phyloP scores from a whole-genome alignment of 2,113 vertebrate genomes.

The Chamaea fasciata region DNA sequence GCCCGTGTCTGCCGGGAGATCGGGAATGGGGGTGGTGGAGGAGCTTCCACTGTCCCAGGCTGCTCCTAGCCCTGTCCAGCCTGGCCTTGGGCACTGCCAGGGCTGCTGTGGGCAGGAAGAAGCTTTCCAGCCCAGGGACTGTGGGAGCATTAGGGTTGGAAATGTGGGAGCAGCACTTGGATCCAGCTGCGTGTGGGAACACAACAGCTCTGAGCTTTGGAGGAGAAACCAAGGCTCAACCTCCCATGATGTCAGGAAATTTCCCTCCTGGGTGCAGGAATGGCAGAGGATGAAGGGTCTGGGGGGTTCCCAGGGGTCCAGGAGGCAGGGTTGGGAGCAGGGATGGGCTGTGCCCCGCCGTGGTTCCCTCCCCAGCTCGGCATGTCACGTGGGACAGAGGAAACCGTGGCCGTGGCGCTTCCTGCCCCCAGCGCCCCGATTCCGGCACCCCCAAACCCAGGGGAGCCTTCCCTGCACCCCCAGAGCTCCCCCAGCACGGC shows the following conservation, averaged over 20 bases:
- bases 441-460: not conserved
- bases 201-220: rapidly evolving
- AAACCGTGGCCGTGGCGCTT: slow-evolving; percentile 64
- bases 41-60: rapidly evolving
- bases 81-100: not conserved
- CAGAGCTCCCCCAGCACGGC: rapidly evolving
- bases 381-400: slow-evolving; percentile 18
- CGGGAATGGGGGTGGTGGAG: rapidly evolving
- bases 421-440: not conserved
- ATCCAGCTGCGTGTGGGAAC: not conserved
- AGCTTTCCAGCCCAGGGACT: not conserved
- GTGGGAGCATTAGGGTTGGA: not conserved
- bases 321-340: not conserved
- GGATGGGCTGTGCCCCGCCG: not conserved
- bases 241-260: rapidly evolving
- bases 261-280: rapidly evolving
- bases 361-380: not conserved
- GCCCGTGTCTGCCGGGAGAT: not conserved
- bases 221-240: not conserved
- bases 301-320: rapidly evolving
- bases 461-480: rapidly evolving
- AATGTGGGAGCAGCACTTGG: not conserved
- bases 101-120: not conserved
- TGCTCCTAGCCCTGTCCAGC: rapidly evolving
- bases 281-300: rapidly evolving